Evolutionary conservation across 1,140 invertebrate species (phyloP), one percentile per base, ranked within the genome.

Genomic region (Drosophila parvula): DNA sequence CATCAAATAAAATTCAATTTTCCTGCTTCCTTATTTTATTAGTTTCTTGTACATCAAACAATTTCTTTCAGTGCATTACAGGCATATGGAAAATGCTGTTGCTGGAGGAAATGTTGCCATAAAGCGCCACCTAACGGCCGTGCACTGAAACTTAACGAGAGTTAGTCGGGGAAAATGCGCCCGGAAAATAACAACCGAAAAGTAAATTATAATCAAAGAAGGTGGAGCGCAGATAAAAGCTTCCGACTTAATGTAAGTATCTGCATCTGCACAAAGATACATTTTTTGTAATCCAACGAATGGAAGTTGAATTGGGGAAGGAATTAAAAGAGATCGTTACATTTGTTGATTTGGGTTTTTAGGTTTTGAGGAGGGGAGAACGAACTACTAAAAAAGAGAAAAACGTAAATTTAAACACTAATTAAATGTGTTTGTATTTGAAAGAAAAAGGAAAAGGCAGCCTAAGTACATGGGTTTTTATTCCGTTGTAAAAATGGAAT

Each of bases 81-180:
- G 28, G 34, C 65, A 65, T 77, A 69, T 78, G 80, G 65, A 77
- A 68, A 78, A 65, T 59, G 62, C 48, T 63, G 56, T 41, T 48
- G 59, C 38, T 55, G 16, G n/a, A 11, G 30, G 36, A 51, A 76
- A 79, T 82, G 76, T 76, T 43, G 0, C 7, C 83, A 86, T 86
- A 86, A 86, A 86, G 83, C 83, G 67, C 45, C 82, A 82, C 79
- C 82, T 79, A 86, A 70, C 76, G 83, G 79, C 51, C 79, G 59
- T 65, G 27, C 56, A 65, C 55, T 79, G 81, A 64, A 79, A 74
- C 67, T 82, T 88, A 82, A 88, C 79, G 83, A 86, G 56, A 16
- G 41, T 48, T 70, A 70, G 43, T 48, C 28, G 36, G 68, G 68
- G 14, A 69, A 69, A 47, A 45, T 56, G 67, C 41, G 28, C 28